phyloP scores from a whole-genome alignment of 2,888 invertebrate genomes.

The Abrostola tripartita region DNA sequence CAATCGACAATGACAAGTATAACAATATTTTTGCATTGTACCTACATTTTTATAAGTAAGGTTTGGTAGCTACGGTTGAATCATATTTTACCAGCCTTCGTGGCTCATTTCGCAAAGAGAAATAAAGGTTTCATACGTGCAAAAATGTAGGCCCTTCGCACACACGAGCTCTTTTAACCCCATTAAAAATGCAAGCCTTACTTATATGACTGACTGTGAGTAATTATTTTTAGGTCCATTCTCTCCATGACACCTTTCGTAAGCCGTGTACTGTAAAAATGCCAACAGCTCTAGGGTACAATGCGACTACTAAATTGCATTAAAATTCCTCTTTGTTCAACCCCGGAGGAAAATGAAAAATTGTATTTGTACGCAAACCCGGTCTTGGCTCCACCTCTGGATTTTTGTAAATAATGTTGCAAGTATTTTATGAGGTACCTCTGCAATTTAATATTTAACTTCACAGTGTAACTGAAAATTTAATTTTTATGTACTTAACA shows the following conservation, averaged over 20 bases:
- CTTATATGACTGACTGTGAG: conserved; percentile 44
- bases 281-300: conserved; percentile 55
- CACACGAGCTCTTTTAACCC: conserved; percentile 20
- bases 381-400: conserved; percentile 42
- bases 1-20: no score
- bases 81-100: background rate
- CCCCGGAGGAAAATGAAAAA: conserved; percentile 67
- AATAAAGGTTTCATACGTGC: background rate
- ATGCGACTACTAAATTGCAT: conserved; percentile 76
- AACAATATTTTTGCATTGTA: no score
- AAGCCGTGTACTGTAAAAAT: conserved; percentile 65
- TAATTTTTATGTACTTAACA: conserved; percentile 4
- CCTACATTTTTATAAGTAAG: no score
- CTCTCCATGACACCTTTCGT: conserved; percentile 63
- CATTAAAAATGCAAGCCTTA: conserved; percentile 42
- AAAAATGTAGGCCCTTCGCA: background rate
- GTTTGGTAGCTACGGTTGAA: background rate
- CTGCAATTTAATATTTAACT: conserved; percentile 35
- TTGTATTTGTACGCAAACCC: conserved; percentile 59
- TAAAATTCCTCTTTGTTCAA: conserved; percentile 75
- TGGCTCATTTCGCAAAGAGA: background rate
- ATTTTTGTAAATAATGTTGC: conserved; percentile 46
- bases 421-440: conserved; percentile 40
- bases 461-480: conserved; percentile 14
- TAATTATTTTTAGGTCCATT: conserved; percentile 62